Evolutionary conservation across 2,888 invertebrate species (phyloP).

Genomic region (Platycnemis pennipes): DNA sequence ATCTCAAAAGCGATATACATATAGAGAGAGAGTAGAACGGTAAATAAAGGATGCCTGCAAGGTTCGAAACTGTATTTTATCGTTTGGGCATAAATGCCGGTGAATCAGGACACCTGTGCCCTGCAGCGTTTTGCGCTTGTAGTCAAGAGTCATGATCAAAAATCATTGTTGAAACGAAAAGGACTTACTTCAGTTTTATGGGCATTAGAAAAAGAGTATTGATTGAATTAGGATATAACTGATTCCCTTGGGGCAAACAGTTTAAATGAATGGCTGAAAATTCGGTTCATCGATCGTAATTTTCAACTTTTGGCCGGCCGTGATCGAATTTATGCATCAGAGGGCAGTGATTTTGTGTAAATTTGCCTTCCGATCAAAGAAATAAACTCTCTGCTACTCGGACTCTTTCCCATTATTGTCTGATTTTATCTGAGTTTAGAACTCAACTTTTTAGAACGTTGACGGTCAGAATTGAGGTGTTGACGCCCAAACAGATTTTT

Average conservation of each 20-base stretch:
- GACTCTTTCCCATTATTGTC: neutral
- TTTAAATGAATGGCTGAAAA: neutral
- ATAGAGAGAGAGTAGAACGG: neutral
- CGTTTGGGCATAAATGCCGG: neutral
- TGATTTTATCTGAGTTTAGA: neutral
- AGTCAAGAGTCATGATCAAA: neutral
- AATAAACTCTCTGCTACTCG: slow-evolving; percentile 2
- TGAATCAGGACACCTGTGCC: neutral
- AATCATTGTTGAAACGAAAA: neutral
- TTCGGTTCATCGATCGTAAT: neutral
- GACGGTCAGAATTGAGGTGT: neutral
- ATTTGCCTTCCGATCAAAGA: neutral
- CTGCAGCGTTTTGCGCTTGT: neutral
- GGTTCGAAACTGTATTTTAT: no score
- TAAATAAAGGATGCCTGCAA: neutral
- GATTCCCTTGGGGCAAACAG: neutral
- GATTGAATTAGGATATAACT: neutral
- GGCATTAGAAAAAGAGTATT: neutral
- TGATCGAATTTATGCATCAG: neutral
- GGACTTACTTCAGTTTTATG: neutral
- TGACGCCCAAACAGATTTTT: neutral
- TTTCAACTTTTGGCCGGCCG: neutral
- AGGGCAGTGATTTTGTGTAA: slow-evolving; percentile 13
- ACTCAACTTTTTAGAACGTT: neutral
- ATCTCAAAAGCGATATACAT: neutral